Conservation (phyloP, 1,140 invertebrate genomes). For the Drosophila orosa region DNA sequence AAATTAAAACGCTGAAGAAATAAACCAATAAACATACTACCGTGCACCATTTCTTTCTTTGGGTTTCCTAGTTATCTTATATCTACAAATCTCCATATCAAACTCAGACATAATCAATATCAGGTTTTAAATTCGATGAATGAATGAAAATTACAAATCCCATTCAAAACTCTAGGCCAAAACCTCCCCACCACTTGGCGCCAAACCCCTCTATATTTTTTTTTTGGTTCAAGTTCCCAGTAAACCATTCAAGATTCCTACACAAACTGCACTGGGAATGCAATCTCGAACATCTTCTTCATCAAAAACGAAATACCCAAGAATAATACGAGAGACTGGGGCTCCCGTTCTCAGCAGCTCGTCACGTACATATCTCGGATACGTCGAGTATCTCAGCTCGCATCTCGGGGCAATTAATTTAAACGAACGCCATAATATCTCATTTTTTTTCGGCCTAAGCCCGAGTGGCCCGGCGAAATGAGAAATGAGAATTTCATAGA, state of each 20-base stretch:
- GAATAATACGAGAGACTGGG: conserved; percentile 4
- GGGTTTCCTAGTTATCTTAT: neutral
- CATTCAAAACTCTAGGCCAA: conserved; percentile 11
- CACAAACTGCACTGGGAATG: conserved; percentile 17
- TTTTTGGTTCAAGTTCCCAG: conserved; percentile 19
- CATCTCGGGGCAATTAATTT: conserved; percentile 77
- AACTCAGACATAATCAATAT: conserved; percentile 9
- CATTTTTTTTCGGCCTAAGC: conserved; percentile 66
- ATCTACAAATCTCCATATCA: neutral
- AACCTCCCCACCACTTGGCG: conserved; percentile 23
- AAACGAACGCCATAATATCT: conserved; percentile 75
- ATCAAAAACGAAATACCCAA: conserved; percentile 3
- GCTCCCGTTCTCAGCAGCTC: conserved; percentile 52
- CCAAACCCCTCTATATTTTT: conserved; percentile 17
- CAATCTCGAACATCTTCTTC: conserved; percentile 35
- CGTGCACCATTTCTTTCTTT: neutral
- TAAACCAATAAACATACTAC: neutral
- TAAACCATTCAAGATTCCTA: conserved; percentile 49
- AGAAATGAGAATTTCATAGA: conserved; percentile 67
- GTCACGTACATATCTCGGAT: conserved; percentile 69
- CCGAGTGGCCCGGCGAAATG: conserved; percentile 27
- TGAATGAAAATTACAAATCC: conserved; percentile 16
- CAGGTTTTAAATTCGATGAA: conserved; percentile 17
- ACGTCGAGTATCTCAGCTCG: conserved; percentile 42
- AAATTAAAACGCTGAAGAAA: neutral